Evolutionary conservation across 2,797 vertebrate genomes (phyloP).

Genomic region (Microhierax caerulescens): DNA sequence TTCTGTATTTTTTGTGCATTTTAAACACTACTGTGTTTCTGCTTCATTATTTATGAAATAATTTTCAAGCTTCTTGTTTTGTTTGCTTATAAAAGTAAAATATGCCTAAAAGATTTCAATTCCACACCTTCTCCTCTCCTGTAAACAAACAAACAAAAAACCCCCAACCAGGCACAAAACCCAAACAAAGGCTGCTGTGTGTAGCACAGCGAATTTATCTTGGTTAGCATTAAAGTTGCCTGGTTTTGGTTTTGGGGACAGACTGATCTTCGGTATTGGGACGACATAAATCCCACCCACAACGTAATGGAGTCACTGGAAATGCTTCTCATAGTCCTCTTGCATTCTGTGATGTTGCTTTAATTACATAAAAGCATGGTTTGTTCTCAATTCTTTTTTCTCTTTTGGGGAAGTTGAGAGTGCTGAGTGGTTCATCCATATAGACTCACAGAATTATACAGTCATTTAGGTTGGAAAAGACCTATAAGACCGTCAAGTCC

Average conservation of each 20-base stretch:
- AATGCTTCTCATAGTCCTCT: not conserved
- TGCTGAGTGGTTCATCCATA: not conserved
- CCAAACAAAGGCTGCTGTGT: not conserved
- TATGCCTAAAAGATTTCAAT: not conserved
- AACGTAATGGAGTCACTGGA: not conserved
- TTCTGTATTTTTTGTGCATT: not conserved
- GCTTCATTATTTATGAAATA: not conserved
- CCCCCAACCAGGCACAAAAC: rapidly evolving
- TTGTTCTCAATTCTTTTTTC: not conserved
- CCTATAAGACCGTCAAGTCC: no score
- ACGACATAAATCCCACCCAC: not conserved
- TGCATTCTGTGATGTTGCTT: not conserved
- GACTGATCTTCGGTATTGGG: not conserved
- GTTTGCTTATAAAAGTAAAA: not conserved
- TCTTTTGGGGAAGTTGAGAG: not conserved
- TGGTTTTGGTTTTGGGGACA: not conserved
- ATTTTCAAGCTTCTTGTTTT: not conserved
- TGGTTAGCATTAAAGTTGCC: not conserved
- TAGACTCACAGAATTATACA: no score
- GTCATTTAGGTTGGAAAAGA: no score
- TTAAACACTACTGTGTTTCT: not conserved
- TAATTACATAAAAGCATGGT: not conserved
- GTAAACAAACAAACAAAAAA: not conserved
- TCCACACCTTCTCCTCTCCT: not conserved
- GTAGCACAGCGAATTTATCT: not conserved